phyloP scores from a whole-genome alignment of 2,888 invertebrate genomes.

The Osedax fenrisi region DNA sequence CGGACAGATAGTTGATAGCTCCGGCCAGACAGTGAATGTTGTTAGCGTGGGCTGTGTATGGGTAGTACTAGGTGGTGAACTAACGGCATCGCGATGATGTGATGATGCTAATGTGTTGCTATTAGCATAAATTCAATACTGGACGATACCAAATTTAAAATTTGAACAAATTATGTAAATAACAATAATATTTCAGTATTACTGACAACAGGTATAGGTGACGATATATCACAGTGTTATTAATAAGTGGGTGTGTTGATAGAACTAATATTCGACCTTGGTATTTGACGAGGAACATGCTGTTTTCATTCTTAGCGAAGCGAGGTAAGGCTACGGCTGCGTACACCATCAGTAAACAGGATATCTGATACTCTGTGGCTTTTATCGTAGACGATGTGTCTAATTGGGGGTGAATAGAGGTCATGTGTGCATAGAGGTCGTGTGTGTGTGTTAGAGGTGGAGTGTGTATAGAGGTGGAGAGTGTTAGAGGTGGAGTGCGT shows the following conservation, averaged over 20 bases:
- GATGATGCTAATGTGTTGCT: too few relatives aligned
- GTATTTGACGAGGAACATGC: constrained; percentile 44
- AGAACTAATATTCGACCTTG: too few relatives aligned
- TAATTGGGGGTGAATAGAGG: background rate
- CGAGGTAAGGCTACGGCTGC: constrained; percentile 93
- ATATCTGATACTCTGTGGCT: background rate
- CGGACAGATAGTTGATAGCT: constrained; percentile 57
- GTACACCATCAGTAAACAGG: constrained; percentile 89
- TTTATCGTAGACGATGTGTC: background rate
- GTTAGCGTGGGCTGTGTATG: constrained; percentile 84
- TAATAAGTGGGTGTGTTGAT: too few relatives aligned
- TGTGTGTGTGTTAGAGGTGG: background rate
- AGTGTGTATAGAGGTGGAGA: background rate
- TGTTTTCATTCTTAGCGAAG: constrained; percentile 71
- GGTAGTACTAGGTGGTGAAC: too few relatives aligned
- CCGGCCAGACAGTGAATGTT: constrained; percentile 96
- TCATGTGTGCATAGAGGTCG: background rate
- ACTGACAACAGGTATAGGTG: too few relatives aligned
- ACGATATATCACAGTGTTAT: too few relatives aligned
- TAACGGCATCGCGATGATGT: too few relatives aligned
- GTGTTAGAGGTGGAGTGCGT: background rate
- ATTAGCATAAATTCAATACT: too few relatives aligned
- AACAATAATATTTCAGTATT: too few relatives aligned
- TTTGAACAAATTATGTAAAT: too few relatives aligned
- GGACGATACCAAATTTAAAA: too few relatives aligned